Evolutionary conservation across 2,797 vertebrate genomes (phyloP), one percentile per base, ranked within the genome.

Genomic region (Busarellus nigricollis): DNA sequence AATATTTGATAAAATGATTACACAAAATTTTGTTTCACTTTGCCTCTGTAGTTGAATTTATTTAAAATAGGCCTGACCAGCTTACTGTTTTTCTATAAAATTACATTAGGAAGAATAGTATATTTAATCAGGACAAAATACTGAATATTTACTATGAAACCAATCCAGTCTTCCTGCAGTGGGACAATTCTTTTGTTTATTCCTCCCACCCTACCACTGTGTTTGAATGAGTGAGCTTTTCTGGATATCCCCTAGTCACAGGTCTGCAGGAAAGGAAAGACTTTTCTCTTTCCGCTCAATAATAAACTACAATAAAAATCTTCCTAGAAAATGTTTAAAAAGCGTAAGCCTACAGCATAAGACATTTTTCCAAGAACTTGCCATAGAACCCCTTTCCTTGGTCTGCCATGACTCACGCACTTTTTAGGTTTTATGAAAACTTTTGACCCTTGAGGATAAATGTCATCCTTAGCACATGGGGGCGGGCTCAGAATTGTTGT

Each of bases 381-480:
- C 7, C 33, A 35, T 2, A 69, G 13, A 52, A 25, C 4, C 3
- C 2, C 3, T 4, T 45, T 65, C 29, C 15, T 77, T 49, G 11
- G 17, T 65, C 37, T 57, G 25, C 29, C 12, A 42, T 10, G 17
- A n/a, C 5, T 47, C 17, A 45, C 0, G 0, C 13, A 19, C 8
- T 7, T 80, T 15, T 67, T 57, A 57, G 9, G 8, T 44, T 88
- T 71, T 54, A n/a, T 4, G 11, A 63, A 84, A 82, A 38, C 11
- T 45, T 47, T 52, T 38, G 14, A 33, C 9, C 21, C 28, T 62
- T 24, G 35, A 66, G n/a, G 15, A 40, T 15, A 63, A 74, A 84
- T 6, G 18, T 6, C 9, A 2, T 33, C 12, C 38, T 69, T 49
- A 87, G 33, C 50, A 50, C 1, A 0, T 4, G 35, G 7, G 7